Evolutionary conservation across 2,797 vertebrate species (phyloP).

Genomic region (Caiman crocodilus): DNA sequence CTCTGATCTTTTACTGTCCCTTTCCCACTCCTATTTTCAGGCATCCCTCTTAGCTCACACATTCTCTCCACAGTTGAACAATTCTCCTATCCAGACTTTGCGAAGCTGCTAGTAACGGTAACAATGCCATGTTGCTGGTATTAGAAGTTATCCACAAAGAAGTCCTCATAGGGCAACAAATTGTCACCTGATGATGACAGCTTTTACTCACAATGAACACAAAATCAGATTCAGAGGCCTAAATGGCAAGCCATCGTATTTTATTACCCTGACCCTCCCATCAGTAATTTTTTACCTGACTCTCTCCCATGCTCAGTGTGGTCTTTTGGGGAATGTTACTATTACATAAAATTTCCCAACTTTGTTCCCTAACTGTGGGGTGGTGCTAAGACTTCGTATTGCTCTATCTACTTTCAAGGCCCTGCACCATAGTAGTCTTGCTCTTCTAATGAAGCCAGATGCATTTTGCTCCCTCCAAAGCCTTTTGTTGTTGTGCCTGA

Average conservation of each 20-base stretch:
- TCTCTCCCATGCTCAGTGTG: not conserved
- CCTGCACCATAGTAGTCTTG: not conserved
- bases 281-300: not conserved
- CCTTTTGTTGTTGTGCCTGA: not conserved
- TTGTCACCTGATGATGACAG: not conserved
- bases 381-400: not conserved
- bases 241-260: not conserved
- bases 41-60: not conserved
- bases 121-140: not conserved
- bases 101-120: not conserved
- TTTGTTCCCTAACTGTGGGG: not conserved
- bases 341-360: not conserved
- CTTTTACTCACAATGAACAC: not conserved
- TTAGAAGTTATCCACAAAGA: not conserved
- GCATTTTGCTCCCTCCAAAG: not conserved
- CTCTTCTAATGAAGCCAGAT: not conserved
- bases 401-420: not conserved
- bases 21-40: not conserved
- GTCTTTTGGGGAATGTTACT: not conserved
- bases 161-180: accelerated
- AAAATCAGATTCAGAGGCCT: accelerated
- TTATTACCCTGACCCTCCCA: not conserved
- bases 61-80: not conserved
- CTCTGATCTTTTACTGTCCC: not conserved
- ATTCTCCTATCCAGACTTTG: not conserved